Conservation (phyloP, 2,797 vertebrate genomes). For the Emys orbicularis region DNA sequence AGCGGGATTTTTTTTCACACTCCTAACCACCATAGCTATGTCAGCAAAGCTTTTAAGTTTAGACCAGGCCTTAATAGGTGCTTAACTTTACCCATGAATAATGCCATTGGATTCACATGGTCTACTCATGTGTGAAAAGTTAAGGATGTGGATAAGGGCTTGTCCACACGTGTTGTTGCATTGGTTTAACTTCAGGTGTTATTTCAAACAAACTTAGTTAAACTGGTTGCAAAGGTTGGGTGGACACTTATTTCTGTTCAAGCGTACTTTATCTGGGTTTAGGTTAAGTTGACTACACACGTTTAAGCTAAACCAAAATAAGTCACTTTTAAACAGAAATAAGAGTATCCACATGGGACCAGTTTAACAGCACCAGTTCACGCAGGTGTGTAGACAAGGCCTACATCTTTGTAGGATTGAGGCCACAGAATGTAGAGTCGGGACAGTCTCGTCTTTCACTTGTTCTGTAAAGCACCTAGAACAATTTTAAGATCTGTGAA, state of each 20-base stretch:
- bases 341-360: slow-evolving; percentile 2
- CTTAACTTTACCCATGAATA: background rate
- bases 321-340: slow-evolving; percentile 44
- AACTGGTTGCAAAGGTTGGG: background rate
- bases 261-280: background rate
- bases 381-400: background rate
- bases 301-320: slow-evolving; percentile 60
- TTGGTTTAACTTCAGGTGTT: background rate
- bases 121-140: background rate
- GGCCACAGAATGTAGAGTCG: background rate
- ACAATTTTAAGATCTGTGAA: background rate
- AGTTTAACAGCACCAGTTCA: slow-evolving; percentile 28
- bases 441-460: background rate
- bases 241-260: slow-evolving; percentile 36
- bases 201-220: background rate
- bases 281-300: slow-evolving; percentile 18
- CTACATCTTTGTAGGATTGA: background rate
- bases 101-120: background rate
- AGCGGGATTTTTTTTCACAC: background rate
- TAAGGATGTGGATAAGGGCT: background rate
- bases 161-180: background rate
- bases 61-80: background rate
- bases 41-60: background rate
- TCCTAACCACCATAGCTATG: background rate
- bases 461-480: background rate